Evolutionary conservation across 2,888 invertebrate species (phyloP).

Genomic region (Chymomyza amoena): DNA sequence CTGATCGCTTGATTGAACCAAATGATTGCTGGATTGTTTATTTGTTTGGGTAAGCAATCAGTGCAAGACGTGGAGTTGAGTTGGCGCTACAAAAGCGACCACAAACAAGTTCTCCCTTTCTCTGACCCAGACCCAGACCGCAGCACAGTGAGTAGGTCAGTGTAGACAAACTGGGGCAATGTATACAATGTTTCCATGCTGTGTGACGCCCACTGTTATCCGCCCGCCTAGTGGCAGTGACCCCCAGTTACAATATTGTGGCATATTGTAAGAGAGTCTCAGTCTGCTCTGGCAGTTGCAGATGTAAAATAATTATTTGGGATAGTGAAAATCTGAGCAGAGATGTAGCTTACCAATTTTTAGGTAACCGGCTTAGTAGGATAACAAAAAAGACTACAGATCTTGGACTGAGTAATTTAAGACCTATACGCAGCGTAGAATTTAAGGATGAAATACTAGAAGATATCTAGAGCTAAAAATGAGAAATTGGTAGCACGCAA

Average conservation of each 20-base stretch:
- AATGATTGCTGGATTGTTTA: slow-evolving; percentile 25
- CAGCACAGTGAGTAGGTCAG: slow-evolving; percentile 50
- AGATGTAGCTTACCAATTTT: too few relatives aligned
- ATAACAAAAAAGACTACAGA: too few relatives aligned
- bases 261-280: background rate
- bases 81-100: slow-evolving; percentile 43
- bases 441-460: too few relatives aligned
- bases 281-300: background rate
- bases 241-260: background rate
- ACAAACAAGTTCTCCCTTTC: slow-evolving; percentile 58
- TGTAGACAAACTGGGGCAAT: slow-evolving; percentile 23
- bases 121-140: slow-evolving; percentile 59
- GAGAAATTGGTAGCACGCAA: too few relatives aligned
- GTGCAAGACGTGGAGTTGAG: slow-evolving; percentile 19
- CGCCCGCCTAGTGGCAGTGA: background rate
- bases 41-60: slow-evolving; percentile 43
- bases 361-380: too few relatives aligned
- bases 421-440: too few relatives aligned
- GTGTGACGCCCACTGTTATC: background rate
- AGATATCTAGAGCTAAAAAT: too few relatives aligned
- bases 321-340: too few relatives aligned
- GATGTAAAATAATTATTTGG: background rate
- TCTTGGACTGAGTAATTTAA: too few relatives aligned
- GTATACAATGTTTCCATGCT: background rate
- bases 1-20: slow-evolving; percentile 30